Conservation (phyloP, 2,113 vertebrate species). For the Danionella cerebrum region DNA sequence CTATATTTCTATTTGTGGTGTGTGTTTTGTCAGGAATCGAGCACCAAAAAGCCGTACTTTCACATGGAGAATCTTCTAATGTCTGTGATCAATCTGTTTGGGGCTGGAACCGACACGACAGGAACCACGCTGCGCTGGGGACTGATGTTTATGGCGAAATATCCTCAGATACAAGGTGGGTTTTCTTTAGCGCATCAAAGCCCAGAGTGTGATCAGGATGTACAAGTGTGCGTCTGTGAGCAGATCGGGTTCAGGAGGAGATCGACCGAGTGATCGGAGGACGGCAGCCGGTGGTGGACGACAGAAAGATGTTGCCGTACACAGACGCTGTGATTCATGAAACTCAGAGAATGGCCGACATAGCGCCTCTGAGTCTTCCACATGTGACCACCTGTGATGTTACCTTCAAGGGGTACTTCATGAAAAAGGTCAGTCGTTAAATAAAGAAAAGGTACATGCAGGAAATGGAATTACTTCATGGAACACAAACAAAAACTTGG, state of each 20-base stretch:
- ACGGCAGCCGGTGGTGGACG: constrained; percentile 38
- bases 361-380: constrained; percentile 18
- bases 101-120: constrained; percentile 54
- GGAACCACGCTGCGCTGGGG: constrained; percentile 46
- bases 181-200: not conserved
- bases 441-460: not conserved
- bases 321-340: constrained; percentile 59
- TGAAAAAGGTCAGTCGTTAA: not conserved
- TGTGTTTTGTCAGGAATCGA: not conserved
- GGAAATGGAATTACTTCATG: no score
- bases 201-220: no score
- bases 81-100: constrained; percentile 48
- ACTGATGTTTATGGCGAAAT: constrained; percentile 56
- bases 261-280: constrained; percentile 45
- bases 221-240: not conserved
- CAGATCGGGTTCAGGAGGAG: constrained; percentile 55
- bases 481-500: no score
- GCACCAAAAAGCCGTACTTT: constrained; percentile 19
- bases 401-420: constrained; percentile 10
- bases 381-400: not conserved
- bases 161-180: constrained; percentile 61
- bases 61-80: constrained; percentile 39
- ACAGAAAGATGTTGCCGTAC: constrained; percentile 49
- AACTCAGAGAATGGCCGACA: constrained; percentile 50
- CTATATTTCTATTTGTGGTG: no score